A percentile compares a stretch with the other conserved stretches of the same genome.
Conservation (phyloP, 2,888 invertebrate species). For the Abrostola triplasia region DNA sequence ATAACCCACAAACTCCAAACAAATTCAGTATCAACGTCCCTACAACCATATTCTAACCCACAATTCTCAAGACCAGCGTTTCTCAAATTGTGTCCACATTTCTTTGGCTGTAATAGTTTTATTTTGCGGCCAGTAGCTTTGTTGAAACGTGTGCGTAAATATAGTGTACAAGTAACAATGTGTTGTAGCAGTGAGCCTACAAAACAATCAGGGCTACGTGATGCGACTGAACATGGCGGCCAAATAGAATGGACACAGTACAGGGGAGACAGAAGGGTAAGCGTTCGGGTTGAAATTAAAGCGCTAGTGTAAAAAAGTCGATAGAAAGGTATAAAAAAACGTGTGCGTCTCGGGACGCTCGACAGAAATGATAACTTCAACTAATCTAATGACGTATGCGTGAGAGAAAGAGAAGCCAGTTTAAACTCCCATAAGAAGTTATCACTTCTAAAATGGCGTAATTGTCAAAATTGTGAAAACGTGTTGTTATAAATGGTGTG, state of each 20-base stretch:
- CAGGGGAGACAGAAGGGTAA: conserved; percentile 6
- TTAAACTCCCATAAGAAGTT: no score
- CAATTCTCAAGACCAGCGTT: conserved; percentile 10
- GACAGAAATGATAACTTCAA: no score
- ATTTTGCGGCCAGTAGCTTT: conserved; percentile 12
- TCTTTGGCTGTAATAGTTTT: background rate
- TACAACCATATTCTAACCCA: conserved; percentile 11
- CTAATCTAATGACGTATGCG: no score
- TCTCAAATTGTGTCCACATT: background rate
- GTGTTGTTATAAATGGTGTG: no score
- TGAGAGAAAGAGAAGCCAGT: no score
- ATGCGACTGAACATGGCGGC: conserved; percentile 28
- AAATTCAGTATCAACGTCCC: background rate
- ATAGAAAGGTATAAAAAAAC: no score
- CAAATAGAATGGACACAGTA: conserved; percentile 13
- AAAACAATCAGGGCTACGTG: conserved; percentile 72
- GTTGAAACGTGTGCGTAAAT: conserved; percentile 50
- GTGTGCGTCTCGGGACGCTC: no score
- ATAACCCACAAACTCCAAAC: background rate
- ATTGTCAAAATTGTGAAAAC: no score
- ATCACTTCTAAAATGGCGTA: no score
- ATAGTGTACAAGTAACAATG: conserved; percentile 62
- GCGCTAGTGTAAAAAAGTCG: no score
- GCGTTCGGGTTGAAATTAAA: no score
- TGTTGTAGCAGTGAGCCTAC: conserved; percentile 64